A percentile compares a stretch with the other conserved stretches of the same genome.
These are phyloP conservation scores for Sylvia borin DNA, from an alignment of 2,797 vertebrate species.

Conservation along the genomic window DNA sequence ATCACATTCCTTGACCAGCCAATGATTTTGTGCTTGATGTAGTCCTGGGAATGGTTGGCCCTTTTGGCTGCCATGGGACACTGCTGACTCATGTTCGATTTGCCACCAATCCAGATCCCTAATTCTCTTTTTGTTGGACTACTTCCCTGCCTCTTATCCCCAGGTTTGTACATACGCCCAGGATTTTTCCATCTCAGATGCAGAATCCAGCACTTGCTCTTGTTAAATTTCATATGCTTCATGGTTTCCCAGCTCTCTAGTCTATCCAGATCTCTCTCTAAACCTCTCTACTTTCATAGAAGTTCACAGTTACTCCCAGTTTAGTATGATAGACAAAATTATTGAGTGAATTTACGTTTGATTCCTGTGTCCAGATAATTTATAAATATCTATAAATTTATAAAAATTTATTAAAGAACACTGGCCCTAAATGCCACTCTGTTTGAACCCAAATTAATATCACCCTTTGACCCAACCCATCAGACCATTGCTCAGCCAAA, in stretches of 20 bases:
- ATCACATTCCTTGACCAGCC: not conserved
- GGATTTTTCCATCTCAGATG: not conserved
- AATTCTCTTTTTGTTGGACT: not conserved
- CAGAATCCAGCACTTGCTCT: not conserved
- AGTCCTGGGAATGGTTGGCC: no score
- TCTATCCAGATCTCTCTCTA: not conserved
- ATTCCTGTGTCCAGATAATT: not conserved
- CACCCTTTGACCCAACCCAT: accelerated
- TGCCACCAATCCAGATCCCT: not conserved
- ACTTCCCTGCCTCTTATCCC: not conserved
- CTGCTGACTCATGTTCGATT: not conserved
- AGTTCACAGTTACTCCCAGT: not conserved
- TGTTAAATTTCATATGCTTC: not conserved
- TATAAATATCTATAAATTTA: not conserved
- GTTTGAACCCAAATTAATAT: not conserved
- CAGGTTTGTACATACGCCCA: not conserved
- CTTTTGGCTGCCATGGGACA: not conserved
- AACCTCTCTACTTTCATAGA: not conserved
- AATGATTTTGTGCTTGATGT: not conserved
- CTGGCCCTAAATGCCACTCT: not conserved
- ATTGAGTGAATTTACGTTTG: not conserved
- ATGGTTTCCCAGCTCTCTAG: not conserved
- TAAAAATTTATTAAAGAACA: not conserved
- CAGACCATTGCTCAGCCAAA: not conserved
- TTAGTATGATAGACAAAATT: not conserved